Conservation (phyloP, 1,140 invertebrate species). For the Idris sp. region DNA sequence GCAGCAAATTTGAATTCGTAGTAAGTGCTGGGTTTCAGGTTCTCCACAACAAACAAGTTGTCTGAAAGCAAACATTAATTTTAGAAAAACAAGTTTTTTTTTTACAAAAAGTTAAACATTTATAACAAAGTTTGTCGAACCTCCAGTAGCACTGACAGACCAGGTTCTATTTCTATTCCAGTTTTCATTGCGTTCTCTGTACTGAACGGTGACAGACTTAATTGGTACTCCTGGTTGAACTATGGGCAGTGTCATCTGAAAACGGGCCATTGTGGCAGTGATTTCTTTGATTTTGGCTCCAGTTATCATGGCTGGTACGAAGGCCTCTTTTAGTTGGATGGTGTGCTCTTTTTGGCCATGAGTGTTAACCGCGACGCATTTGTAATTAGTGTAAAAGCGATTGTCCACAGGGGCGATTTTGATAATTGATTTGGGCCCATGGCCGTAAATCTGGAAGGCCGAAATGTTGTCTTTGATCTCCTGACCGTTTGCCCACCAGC, state of each 20-base stretch:
- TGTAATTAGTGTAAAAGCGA: conserved; percentile 86
- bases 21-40: conserved; percentile 85
- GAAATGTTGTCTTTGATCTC: conserved; percentile 79
- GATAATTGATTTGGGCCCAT: conserved; percentile 84
- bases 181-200: conserved; percentile 81
- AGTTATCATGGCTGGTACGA: conserved; percentile 79
- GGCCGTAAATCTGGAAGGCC: conserved; percentile 81
- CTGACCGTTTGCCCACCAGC: conserved; percentile 82
- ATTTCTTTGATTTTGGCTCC: conserved; percentile 81
- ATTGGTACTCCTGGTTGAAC: conserved; percentile 87
- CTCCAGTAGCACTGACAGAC: conserved; percentile 86
- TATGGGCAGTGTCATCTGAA: conserved; percentile 85
- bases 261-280: conserved; percentile 90
- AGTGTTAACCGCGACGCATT: conserved; percentile 88
- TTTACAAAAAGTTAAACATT: too few relatives aligned
- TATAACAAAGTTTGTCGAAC: too few relatives aligned
- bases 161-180: conserved; percentile 88
- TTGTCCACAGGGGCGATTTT: conserved; percentile 82
- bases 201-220: conserved; percentile 85
- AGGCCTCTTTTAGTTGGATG: conserved; percentile 87
- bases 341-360: conserved; percentile 83
- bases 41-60: conserved; percentile 85
- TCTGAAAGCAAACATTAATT: conserved; percentile 22
- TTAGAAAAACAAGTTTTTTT: not conserved
- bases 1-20: conserved; percentile 93